Percentiles rank a stretch among this genome's conserved stretches.
These are phyloP conservation scores for Drosophila sproati DNA, from an alignment of 1,140 invertebrate genomes.

Conservation along the genomic window DNA sequence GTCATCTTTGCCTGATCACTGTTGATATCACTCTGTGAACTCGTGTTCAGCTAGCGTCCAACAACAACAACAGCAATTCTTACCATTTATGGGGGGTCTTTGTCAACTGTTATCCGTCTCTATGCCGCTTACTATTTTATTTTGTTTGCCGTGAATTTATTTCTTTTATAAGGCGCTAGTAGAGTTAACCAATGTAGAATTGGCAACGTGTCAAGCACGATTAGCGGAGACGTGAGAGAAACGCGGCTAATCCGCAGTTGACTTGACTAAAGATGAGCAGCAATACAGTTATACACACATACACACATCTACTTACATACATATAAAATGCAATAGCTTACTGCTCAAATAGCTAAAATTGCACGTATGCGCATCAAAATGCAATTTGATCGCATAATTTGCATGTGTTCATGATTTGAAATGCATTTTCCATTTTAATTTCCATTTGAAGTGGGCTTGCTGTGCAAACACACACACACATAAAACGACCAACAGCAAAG, in stretches of 20 bases:
- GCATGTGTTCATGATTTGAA: constrained; percentile 15
- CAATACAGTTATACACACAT: constrained; percentile 3
- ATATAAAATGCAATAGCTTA: neutral
- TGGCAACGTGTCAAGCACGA: constrained; percentile 53
- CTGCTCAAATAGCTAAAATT: neutral
- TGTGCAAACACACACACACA: neutral
- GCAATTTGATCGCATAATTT: constrained; percentile 20
- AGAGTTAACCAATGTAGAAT: constrained; percentile 40
- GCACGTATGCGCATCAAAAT: constrained; percentile 20
- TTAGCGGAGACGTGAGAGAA: constrained; percentile 14
- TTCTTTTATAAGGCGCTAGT: constrained; percentile 38
- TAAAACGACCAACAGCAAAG: constrained; percentile 32
- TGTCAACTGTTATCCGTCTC: neutral
- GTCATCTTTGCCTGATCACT: constrained; percentile 44
- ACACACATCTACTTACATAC: neutral
- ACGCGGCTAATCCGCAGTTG: constrained; percentile 5
- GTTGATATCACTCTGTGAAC: constrained; percentile 44
- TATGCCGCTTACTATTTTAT: constrained; percentile 7
- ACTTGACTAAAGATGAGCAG: constrained; percentile 17
- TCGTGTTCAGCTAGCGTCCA: constrained; percentile 58
- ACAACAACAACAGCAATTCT: constrained; percentile 52
- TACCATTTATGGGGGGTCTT: constrained; percentile 59
- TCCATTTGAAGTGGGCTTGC: constrained; percentile 13
- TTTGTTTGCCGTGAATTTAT: constrained; percentile 18
- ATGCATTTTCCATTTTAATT: constrained; percentile 21